phyloP scores from a whole-genome alignment of 2,797 vertebrate species.

The Intellagama lesueurii region DNA sequence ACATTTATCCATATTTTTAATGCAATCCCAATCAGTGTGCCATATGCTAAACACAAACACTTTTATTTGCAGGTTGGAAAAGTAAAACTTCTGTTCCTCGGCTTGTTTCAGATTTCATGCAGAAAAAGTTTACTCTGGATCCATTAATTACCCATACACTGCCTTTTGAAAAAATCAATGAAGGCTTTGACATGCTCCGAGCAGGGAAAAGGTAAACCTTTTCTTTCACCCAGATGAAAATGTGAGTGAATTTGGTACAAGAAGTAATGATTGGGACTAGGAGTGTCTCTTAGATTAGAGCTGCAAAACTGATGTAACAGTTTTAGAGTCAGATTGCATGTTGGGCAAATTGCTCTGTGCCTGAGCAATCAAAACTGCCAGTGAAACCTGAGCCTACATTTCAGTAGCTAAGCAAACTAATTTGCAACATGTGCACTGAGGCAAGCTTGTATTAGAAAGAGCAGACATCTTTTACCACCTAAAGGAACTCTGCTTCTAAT shows the following conservation, averaged over 20 bases:
- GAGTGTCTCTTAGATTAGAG: background rate
- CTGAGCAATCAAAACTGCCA: no score
- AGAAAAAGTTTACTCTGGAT: conserved; percentile 85
- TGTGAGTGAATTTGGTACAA: background rate
- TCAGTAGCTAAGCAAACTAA: no score
- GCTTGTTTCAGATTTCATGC: conserved; percentile 85
- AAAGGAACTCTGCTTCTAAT: no score
- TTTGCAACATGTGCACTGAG: no score
- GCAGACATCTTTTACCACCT: no score
- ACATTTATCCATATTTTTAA: background rate
- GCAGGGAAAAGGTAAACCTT: conserved; percentile 80
- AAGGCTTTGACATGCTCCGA: conserved; percentile 87
- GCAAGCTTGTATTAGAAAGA: no score
- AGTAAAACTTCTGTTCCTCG: conserved; percentile 81
- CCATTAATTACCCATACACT: conserved; percentile 88
- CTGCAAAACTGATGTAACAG: background rate
- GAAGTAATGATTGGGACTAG: background rate
- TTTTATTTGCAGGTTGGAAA: conserved; percentile 75
- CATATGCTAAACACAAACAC: fast-evolving
- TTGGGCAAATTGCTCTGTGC: background rate
- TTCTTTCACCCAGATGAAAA: background rate
- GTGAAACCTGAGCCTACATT: no score
- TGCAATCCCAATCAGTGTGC: background rate
- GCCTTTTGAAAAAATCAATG: conserved; percentile 82
- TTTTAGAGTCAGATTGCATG: background rate